Conservation (phyloP, 2,888 invertebrate species). For the Hirudinaria manillensis region DNA sequence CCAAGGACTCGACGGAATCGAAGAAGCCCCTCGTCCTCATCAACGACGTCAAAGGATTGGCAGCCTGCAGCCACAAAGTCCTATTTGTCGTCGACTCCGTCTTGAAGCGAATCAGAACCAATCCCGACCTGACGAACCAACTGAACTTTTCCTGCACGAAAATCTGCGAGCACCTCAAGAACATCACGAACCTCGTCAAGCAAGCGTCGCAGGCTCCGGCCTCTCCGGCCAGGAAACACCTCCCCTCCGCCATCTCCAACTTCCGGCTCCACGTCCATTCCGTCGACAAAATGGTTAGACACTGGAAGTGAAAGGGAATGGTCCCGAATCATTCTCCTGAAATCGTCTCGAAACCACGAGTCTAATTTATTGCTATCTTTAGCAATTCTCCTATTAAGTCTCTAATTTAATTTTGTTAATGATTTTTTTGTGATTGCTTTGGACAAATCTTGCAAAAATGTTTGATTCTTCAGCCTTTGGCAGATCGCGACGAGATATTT, state of each 20-base stretch:
- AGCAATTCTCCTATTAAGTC: too few relatives aligned
- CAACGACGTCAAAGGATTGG: conserved; percentile 14
- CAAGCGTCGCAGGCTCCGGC: not conserved
- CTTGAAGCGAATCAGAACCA: not conserved
- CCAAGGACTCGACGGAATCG: not conserved
- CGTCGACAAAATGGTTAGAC: not conserved
- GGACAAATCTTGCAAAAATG: too few relatives aligned
- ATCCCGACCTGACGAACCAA: not conserved
- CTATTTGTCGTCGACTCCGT: conserved; percentile 11
- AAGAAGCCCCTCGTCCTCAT: not conserved
- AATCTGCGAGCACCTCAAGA: conserved; percentile 14
- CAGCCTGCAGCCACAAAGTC: conserved; percentile 6
- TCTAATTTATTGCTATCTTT: too few relatives aligned
- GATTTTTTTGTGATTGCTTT: too few relatives aligned
- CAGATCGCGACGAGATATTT: too few relatives aligned
- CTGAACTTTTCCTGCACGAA: conserved; percentile 8
- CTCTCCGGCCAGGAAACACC: not conserved
- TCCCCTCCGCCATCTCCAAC: not conserved
- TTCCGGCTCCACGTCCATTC: not conserved
- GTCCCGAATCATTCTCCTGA: too few relatives aligned
- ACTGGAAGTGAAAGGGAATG: not conserved
- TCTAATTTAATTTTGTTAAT: too few relatives aligned
- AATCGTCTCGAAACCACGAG: too few relatives aligned
- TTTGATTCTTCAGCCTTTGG: too few relatives aligned
- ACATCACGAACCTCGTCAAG: conserved; percentile 15